These are phyloP conservation scores for Megaustenia siamemsis DNA, from an alignment of 2,888 invertebrate species.

Conservation along the genomic window DNA sequence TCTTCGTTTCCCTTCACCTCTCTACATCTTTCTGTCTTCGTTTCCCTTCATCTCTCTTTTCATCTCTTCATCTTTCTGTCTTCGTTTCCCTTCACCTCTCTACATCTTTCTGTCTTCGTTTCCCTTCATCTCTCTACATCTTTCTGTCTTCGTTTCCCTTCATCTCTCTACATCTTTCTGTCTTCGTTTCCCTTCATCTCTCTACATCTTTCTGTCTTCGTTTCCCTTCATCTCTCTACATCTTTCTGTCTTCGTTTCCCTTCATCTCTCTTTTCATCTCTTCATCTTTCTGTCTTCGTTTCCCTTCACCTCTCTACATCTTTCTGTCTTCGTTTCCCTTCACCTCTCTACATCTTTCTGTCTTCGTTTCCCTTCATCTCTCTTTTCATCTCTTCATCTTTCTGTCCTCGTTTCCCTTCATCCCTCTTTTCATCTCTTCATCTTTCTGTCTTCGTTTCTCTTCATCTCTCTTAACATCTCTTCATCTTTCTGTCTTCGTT, in stretches of 20 bases:
- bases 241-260: no score
- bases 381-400: neutral
- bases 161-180: no score
- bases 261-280: no score
- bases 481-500: neutral
- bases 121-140: no score
- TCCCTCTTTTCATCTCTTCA: neutral
- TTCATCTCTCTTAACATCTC: slow-evolving; percentile 14
- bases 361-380: neutral
- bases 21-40: neutral
- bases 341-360: no score
- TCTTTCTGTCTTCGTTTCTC: neutral
- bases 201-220: no score
- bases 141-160: neutral
- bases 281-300: neutral
- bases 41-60: neutral
- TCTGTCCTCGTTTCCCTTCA: neutral
- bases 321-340: no score
- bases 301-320: no score
- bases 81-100: no score
- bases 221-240: neutral
- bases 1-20: no score
- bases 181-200: no score
- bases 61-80: neutral
- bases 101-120: no score